phyloP scores from a whole-genome alignment of 2,888 invertebrate species.

The Pedicia rivosa region DNA sequence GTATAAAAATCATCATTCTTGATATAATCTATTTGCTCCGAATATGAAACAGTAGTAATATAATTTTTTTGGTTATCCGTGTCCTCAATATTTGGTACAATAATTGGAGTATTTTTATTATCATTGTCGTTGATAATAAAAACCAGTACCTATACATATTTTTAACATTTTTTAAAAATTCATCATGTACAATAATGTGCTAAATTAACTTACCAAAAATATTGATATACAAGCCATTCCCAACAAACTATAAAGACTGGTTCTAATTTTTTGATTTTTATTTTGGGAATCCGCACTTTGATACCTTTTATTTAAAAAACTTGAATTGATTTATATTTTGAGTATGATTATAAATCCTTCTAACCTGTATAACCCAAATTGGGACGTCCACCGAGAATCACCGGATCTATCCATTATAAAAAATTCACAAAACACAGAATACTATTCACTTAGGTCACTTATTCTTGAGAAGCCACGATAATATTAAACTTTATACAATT shows the following conservation, averaged over 20 bases:
- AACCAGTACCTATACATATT: no score
- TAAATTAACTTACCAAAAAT: background rate
- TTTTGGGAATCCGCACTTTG: background rate
- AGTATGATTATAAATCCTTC: background rate
- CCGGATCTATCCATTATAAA: no score
- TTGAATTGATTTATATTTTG: background rate
- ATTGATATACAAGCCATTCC: conserved; percentile 1
- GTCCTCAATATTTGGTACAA: background rate
- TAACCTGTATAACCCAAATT: background rate
- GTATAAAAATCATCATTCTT: background rate
- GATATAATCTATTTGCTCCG: background rate
- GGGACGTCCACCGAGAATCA: no score
- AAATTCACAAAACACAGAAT: no score
- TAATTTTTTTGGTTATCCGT: background rate
- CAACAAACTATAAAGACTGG: conserved; percentile 3
- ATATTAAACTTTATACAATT: no score
- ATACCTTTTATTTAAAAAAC: background rate
- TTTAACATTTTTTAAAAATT: no score
- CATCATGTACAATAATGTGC: background rate
- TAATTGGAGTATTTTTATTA: background rate
- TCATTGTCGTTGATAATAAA: no score
- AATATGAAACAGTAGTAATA: background rate
- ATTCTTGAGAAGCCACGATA: no score
- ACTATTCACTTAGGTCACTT: no score
- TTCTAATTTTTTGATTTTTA: background rate